phyloP scores from a whole-genome alignment of 1,140 invertebrate species.

The Leptopilina clavipes region DNA sequence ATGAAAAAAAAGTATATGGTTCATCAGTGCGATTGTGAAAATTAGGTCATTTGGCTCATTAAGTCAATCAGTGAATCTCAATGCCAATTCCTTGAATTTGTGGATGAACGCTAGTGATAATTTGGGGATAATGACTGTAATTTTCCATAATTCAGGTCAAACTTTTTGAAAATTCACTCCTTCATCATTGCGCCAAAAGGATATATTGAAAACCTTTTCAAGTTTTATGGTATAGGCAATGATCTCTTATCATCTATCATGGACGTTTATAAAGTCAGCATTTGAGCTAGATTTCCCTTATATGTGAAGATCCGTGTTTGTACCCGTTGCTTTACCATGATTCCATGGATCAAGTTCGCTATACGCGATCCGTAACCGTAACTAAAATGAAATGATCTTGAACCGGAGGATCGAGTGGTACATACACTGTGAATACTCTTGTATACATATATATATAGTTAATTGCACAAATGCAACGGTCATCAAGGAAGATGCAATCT shows the following conservation, averaged over 20 bases:
- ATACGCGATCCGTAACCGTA: slow-evolving; percentile 12
- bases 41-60: neutral
- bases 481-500: slow-evolving; percentile 16
- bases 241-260: slow-evolving; percentile 21
- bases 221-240: neutral
- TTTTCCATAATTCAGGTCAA: neutral
- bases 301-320: slow-evolving; percentile 17
- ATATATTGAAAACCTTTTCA: neutral
- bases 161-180: neutral
- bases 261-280: slow-evolving; percentile 16
- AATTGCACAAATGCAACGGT: slow-evolving; percentile 24
- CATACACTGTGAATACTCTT: neutral
- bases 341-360: slow-evolving; percentile 28
- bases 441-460: neutral
- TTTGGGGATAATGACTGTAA: neutral
- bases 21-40: neutral
- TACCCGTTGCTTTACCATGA: slow-evolving; percentile 20
- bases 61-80: neutral
- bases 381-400: slow-evolving; percentile 30
- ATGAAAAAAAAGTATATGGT: no score
- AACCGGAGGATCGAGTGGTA: neutral
- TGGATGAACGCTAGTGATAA: neutral
- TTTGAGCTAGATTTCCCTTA: slow-evolving; percentile 30
- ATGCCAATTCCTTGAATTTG: neutral
- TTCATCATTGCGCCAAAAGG: neutral